Base-by-base conservation (phyloP, 2,888 invertebrate species). In the Oxytorus armatus region DNA sequence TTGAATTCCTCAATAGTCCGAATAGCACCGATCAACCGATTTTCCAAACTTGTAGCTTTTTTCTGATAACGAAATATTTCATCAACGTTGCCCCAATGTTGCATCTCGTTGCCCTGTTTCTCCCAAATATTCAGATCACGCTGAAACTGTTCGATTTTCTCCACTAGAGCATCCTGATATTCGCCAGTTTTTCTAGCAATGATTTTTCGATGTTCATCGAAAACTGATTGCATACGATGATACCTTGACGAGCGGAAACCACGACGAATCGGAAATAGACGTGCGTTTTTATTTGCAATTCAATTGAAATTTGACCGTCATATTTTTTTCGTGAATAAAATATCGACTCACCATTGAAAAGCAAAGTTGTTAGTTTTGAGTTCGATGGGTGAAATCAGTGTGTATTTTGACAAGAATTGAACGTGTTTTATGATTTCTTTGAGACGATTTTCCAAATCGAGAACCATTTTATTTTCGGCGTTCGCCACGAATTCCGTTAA, bases 331-430 rank as follows among this genome's bases (percentile, higher is more conserved):
- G 11, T 63, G 0, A 14, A 16, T 10, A 47, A 7, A 49, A 72
- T n/a, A n/a, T n/a, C n/a, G n/a, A 66, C 85, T 77, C 68, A 92
- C 98, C 97, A 98, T 89, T 96, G 96, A 88, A 97, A 97, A 0
- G 97, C 95, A 85, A 96, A 96, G 84, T 96, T 96, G 89, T 98
- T 98, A 44, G 96, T 96, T 87, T 98, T 96, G 88, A 98, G 95
- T 92, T 98, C 97, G 3, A 96, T 93, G 0, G 97, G 96, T 0
- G 96, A 95, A 85, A 97, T 95, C 4, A 93, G 93, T 0, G 95
- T 95, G 88, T 97, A 96, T 91, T 98, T 97, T 3, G 97, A 95
- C 7, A 98, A 92, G 92, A 98, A 98, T 59, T 96, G 92, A 63
- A 98, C 96, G 87, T 96, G 96, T 73, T 93, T 92, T 93, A 96